These are phyloP conservation scores for Romanogobio albipinnatus DNA, from an alignment of 2,113 vertebrate species.

Conservation along the genomic window DNA sequence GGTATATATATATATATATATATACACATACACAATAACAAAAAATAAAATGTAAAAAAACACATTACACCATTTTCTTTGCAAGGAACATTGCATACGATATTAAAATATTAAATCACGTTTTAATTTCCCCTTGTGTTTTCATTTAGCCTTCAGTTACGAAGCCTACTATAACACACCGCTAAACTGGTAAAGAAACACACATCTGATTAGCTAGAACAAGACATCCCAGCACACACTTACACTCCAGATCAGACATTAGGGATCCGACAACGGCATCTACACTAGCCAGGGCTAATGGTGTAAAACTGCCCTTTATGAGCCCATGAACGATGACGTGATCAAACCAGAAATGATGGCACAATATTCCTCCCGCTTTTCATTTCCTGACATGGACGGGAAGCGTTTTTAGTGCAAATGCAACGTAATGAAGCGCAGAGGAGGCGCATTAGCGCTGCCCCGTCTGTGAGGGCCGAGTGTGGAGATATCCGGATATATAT, in stretches of 20 bases:
- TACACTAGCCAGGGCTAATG: background rate
- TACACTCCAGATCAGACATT: background rate
- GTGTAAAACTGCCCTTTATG: background rate
- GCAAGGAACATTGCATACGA: too few species aligned
- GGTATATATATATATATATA: too few species aligned
- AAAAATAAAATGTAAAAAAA: too few species aligned
- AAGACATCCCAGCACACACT: background rate
- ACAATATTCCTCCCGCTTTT: background rate
- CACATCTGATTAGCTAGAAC: background rate
- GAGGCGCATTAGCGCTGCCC: background rate
- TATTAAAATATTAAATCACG: too few species aligned
- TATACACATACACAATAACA: too few species aligned
- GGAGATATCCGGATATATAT: conserved; percentile 60
- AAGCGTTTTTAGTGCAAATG: background rate
- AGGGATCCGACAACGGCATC: background rate
- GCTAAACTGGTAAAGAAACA: background rate
- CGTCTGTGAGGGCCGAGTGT: background rate
- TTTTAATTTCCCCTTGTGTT: background rate
- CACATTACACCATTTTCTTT: too few species aligned
- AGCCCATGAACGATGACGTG: background rate
- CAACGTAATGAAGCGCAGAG: background rate
- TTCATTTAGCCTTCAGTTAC: background rate
- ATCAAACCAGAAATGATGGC: background rate
- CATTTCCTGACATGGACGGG: background rate
- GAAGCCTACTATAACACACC: background rate